phyloP scores from a whole-genome alignment of 2,888 invertebrate species.

The Strigamia transsilvanica region DNA sequence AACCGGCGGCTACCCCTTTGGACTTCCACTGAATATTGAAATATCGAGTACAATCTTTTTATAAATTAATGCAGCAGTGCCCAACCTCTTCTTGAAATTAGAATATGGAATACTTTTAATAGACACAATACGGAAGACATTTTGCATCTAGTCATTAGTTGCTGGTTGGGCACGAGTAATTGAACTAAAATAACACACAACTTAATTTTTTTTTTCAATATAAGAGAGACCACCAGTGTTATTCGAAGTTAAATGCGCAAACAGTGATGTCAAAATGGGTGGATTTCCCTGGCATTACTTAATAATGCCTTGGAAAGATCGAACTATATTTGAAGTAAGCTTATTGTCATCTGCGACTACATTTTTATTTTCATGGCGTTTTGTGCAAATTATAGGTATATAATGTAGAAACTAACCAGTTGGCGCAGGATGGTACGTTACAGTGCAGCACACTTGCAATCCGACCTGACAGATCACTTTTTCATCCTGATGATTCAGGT shows the following conservation, averaged over 20 bases:
- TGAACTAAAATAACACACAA: not conserved
- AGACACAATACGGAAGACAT: too few relatives aligned
- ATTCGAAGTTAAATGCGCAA: constrained; percentile 54
- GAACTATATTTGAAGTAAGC: constrained; percentile 53
- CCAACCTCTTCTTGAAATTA: too few relatives aligned
- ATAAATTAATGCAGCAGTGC: not conserved
- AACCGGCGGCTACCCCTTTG: not conserved
- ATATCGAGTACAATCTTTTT: not conserved
- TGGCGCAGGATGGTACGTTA: constrained; percentile 44
- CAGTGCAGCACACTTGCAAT: constrained; percentile 27
- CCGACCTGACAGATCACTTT: constrained; percentile 53
- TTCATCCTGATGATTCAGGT: constrained; percentile 56
- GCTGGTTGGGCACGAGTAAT: too few relatives aligned
- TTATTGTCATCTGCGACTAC: not conserved
- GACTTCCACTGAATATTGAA: constrained; percentile 5
- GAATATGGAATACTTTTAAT: too few relatives aligned
- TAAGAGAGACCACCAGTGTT: constrained; percentile 53
- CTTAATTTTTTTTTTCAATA: not conserved
- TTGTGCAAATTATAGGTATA: not conserved
- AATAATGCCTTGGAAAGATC: constrained; percentile 52
- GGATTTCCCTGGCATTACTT: constrained; percentile 56
- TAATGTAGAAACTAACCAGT: constrained; percentile 2
- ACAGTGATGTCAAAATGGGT: constrained; percentile 54
- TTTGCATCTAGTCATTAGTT: too few relatives aligned
- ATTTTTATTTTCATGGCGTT: not conserved